Base-by-base conservation (phyloP, 23 tunicate genomes). In the Botrylloides violaceus region DNA sequence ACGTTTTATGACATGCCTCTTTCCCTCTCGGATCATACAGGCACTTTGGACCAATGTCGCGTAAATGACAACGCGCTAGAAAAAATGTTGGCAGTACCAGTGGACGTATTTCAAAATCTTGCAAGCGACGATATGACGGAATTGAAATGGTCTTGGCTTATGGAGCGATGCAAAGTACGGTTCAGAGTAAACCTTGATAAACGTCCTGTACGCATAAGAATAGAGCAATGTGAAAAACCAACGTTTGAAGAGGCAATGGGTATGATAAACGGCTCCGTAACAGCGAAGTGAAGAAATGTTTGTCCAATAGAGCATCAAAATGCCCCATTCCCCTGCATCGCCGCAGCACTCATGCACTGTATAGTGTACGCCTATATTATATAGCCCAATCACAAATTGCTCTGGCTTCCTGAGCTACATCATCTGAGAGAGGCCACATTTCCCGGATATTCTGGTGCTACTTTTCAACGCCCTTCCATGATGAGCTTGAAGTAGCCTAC, bases 1-100 rank as follows among this genome's bases (percentile, higher is more conserved):
- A 38, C 21, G 6, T 12, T 25, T 1, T 77, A 33, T 32, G 81
- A 68, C 65, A 23, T 77, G 2, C 49, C 21, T n/a, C 49, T 77
- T 38, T 49, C 64, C 20, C 29, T 77, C 3, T 77, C 81, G 1
- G 81, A 77, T 34, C 81, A 77, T 31, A 66, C 81, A 7, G 81
- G 76, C 1, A 77, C 81, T 4, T 29, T 77, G n/a, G 74, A 65
- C 2, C 81, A 77, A 66, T 65, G 74, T 77, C 43, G 74, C 37
- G 33, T 77, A 29, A 49, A 49, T 7, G n/a, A 66, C 20, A 43
- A 28, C 2, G 59, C 76, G n/a, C 64, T 59, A 20, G 76, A 66
- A 66, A 48, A 65, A 19, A 43, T 77, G 81, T 77, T 77, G 65
- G 64, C 50, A 30, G 27, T 77, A 2, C 37, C 47, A 66, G 81